Percentiles rank a stretch among this genome's conserved stretches.
Conservation (phyloP, 2,888 invertebrate species). For the Coleophora deauratella region DNA sequence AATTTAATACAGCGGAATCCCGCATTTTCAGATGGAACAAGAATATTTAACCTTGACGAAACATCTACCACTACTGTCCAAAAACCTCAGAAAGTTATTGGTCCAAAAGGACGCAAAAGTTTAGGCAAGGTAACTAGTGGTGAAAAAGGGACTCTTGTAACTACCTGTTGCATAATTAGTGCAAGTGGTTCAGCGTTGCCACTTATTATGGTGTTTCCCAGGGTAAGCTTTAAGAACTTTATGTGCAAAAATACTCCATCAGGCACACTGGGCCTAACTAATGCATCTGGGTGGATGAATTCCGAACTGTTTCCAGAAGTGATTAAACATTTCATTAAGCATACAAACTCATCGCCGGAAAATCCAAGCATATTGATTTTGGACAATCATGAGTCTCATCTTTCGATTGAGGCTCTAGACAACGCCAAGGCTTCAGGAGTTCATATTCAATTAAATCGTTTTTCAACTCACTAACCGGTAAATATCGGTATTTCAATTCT, state of each 20-base stretch:
- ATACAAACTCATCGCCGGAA: conserved; percentile 1
- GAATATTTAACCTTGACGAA: conserved; percentile 8
- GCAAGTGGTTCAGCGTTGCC: conserved; percentile 11
- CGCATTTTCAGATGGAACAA: conserved; percentile 2
- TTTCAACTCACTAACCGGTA: too few species aligned
- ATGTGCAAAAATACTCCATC: conserved; percentile 2
- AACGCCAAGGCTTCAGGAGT: conserved; percentile 11
- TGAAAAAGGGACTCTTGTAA: conserved; percentile 22
- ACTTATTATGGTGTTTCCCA: conserved; percentile 9
- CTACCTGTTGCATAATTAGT: conserved; percentile 22
- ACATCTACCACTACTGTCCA: conserved; percentile 9
- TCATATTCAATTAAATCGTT: too few species aligned
- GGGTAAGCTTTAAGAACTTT: conserved; percentile 4
- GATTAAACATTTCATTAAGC: conserved; percentile 19
- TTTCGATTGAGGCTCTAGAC: conserved; percentile 7
- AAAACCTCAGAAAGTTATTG: conserved; percentile 3
- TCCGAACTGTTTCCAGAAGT: conserved; percentile 13
- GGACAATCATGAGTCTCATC: conserved; percentile 12
- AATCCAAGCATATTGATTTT: conserved; percentile 8
- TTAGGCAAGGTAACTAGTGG: conserved; percentile 11
- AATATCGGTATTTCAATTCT: too few species aligned
- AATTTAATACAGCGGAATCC: neutral
- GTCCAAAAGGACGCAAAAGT: conserved; percentile 2
- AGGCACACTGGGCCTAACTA: conserved; percentile 6
- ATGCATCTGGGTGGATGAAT: conserved; percentile 12